Evolutionary conservation across 2,113 vertebrate genomes (phyloP).

Genomic region (Pyrgilauda ruficollis): DNA sequence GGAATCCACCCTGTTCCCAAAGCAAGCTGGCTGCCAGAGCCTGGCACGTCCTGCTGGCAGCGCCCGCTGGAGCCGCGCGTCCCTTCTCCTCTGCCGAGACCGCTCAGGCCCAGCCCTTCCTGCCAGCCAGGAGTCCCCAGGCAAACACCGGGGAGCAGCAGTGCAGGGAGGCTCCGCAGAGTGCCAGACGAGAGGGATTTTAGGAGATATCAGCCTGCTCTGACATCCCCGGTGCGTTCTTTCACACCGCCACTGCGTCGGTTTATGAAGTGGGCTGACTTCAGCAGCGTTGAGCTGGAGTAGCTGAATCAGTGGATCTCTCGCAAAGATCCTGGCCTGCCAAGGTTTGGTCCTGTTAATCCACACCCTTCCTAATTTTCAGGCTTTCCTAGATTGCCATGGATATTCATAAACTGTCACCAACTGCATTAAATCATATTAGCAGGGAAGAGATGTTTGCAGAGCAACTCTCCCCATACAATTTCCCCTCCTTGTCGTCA

Average conservation of each 20-base stretch:
- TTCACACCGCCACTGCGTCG: accelerated
- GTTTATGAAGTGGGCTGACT: accelerated
- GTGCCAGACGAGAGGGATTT: background rate
- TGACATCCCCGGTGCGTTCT: background rate
- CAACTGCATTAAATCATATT: conserved; percentile 6
- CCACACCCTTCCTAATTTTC: background rate
- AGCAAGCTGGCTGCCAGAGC: background rate
- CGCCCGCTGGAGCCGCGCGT: background rate
- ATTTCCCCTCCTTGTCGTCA: background rate
- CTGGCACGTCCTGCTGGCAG: background rate
- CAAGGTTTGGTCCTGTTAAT: background rate
- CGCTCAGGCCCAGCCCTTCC: background rate
- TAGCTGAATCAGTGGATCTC: background rate
- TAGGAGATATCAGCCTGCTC: background rate
- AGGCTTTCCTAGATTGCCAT: background rate
- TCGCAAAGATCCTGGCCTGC: background rate
- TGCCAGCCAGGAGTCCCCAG: background rate
- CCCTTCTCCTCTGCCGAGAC: background rate
- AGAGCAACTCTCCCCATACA: background rate
- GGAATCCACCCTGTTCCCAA: background rate
- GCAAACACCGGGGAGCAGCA: accelerated
- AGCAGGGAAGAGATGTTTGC: conserved; percentile 16
- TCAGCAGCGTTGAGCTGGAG: background rate
- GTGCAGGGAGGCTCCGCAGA: accelerated
- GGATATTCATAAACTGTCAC: background rate